Evolutionary conservation across 2,113 vertebrate species (phyloP), one percentile per base, ranked within the genome.

Genomic region (Malurus melanocephalus): DNA sequence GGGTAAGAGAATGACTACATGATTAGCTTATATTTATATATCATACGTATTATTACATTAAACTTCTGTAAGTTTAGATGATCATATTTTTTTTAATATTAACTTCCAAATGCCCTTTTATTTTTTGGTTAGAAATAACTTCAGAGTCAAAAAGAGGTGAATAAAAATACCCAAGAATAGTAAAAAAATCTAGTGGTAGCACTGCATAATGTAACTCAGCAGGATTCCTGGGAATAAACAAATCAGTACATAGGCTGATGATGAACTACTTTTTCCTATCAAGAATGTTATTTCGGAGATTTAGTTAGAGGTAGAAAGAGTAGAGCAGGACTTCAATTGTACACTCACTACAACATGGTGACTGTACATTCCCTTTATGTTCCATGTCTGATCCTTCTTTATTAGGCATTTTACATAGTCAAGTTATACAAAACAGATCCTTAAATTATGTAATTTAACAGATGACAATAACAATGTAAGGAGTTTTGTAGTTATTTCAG

Each of bases 311-410:
- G 13, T 7, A 76, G 33, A 83, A 77, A 57, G 13, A 24, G 4
- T 11, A 60, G 42, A 35, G 13, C 0, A 6, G 30, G 8, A 5
- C 8, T 76, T 52, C n/a, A 65, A 2, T 16, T 1, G 0, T 18
- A 7, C 10, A 79, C 6, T 52, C 42, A 33, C 22, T 73, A 10
- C 5, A 45, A 35, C 4, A 16, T 7, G 15, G 53, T 28, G 9
- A 22, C 17, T 32, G 7, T 22, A 53, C 5, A 26, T 52, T 77
- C 38, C 30, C 27, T 65, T 57, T 46, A 26, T 28, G 28, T 13
- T 49, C 45, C 0, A 2, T 8, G 4, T 18, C n/a, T n/a, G 26
- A 83, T 69, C 46, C 11, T 77, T 86, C 26, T 77, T 8, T 33
- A 53, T 45, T 21, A n/a, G 21, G 5, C 15, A 46, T 69, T 88